Evolutionary conservation across 2,797 vertebrate genomes (phyloP), one percentile per base, ranked within the genome.

Genomic region (Kryptopterus vitreolus): DNA sequence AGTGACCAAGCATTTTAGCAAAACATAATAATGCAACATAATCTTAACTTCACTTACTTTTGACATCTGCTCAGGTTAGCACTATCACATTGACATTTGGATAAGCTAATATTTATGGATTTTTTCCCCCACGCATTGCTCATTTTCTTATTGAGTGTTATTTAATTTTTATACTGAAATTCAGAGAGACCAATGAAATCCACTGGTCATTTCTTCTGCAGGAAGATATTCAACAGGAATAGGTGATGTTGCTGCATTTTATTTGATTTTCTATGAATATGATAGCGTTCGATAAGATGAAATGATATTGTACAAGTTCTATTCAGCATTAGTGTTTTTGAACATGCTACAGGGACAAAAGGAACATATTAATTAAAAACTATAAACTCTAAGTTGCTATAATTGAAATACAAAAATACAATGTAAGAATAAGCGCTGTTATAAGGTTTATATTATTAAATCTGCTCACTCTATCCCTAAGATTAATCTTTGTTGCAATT

Each of bases 91-190:
- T 80, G 79, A 91, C 84, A 81, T 88, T 43, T 86, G 78, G 78
- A 76, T 86, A 88, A 88, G 86, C 88, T 89, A 91, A 92, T 92
- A 89, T 88, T 53, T 84, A 87, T 87, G 89, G 86, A 92, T 91
- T 89, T 91, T 91, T 89, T 91, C 87, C 86, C 83, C 85, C 82
- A 89, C 74, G 77, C 69, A 20, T 31, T 62, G 76, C 76, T 73
- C 33, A 65, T 20, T 65, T 65, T 4, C 18, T 38, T 83, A 87
- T 87, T 83, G 86, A 85, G 88, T 88, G 83, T 88, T 65, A 78
- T 85, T 57, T 83, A 81, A 81, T 65, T 53, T 81, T 81, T 52
- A 76, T 79, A 71, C 66, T 83, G 76, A 65, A 65, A 22, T 68
- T 68, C 65, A 68, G 13, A 68, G 35, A 66, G 65, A 46, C 38